Percentiles rank a stretch among this genome's conserved stretches.
Evolutionary conservation across 2,888 invertebrate species (phyloP).

Genomic region (Invenusta paracnida): DNA sequence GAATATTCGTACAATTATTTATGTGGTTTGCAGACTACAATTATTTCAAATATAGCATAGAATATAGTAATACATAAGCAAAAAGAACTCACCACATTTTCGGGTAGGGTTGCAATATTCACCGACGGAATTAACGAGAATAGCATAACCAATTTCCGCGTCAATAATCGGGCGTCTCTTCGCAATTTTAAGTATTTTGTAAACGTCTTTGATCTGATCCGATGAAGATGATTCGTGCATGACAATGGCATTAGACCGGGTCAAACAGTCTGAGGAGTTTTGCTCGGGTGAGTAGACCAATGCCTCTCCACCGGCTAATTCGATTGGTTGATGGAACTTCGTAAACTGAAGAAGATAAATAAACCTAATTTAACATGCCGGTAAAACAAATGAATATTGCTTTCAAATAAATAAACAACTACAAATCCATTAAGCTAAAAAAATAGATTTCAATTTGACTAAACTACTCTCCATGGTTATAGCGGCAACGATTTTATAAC

Average conservation of each 20-base stretch:
- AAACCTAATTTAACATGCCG: too few species aligned
- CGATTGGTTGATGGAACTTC: background rate
- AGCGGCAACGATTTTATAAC: too few species aligned
- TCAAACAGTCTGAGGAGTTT: background rate
- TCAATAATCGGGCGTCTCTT: constrained; percentile 36
- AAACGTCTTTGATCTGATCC: constrained; percentile 36
- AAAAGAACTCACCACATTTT: constrained; percentile 28
- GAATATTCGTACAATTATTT: too few species aligned
- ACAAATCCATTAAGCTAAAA: too few species aligned
- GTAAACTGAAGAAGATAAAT: too few species aligned
- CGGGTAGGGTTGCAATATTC: constrained; percentile 38
- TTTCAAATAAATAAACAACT: too few species aligned
- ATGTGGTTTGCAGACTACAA: too few species aligned
- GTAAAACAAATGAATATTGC: too few species aligned
- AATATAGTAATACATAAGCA: too few species aligned
- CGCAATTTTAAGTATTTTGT: background rate
- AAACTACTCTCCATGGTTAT: too few species aligned
- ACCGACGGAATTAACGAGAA: constrained; percentile 6
- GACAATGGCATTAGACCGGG: background rate
- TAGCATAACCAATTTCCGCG: constrained; percentile 40
- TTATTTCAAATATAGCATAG: too few species aligned
- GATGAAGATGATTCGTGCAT: background rate
- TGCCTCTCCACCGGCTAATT: background rate
- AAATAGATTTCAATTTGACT: too few species aligned
- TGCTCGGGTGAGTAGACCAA: background rate